Base-by-base conservation (phyloP, 2,888 invertebrate genomes). In the Cosmia pyralina region DNA sequence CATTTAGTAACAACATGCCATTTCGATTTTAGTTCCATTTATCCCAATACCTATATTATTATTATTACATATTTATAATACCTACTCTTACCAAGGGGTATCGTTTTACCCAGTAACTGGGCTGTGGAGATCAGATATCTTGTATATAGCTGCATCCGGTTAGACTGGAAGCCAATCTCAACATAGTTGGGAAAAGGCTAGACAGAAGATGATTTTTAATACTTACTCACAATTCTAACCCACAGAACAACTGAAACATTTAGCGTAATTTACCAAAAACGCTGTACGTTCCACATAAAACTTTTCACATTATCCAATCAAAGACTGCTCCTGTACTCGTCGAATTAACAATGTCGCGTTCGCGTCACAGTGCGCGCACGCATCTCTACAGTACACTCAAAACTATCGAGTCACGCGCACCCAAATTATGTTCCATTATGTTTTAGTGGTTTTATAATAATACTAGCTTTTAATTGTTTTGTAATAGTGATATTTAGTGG, bases 371-470 rank as follows among this genome's bases (percentile, higher is more conserved):
- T 70, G 67, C 83, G 87, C 86, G 80, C 70, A 85, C 85, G 85
- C 88, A 81, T 81, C 71, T 68, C 46, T 69, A 70, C 85, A 87
- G 88, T 86, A 73, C 79, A 75, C 65, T 68, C 69, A 68, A 81
- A 84, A 82, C 85, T 81, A 74, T 69, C 68, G 79, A 78, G 80
- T 81, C 84, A 84, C 68, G 88, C 87, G 88, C 88, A 82, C 83
- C 69, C 82, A 75, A 73, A 82, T 74, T 63, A 66, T 82, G 79
- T 69, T 67, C 65, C 69, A 82, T 81, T 79, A 74, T 73, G 17
- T 74, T 79, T 77, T 76, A 82, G 66, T 81, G 62, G 63, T 50
- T 71, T 69, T 79, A 69, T 76, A 72, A 78, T 77, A 81, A 83
- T 75, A 81, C 57, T 69, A 48, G 66, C 46, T 64, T 73, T 79